Evolutionary conservation across 1,140 invertebrate genomes (phyloP), one percentile per base, ranked within the genome.

Genomic region (Drosophila nikananu): DNA sequence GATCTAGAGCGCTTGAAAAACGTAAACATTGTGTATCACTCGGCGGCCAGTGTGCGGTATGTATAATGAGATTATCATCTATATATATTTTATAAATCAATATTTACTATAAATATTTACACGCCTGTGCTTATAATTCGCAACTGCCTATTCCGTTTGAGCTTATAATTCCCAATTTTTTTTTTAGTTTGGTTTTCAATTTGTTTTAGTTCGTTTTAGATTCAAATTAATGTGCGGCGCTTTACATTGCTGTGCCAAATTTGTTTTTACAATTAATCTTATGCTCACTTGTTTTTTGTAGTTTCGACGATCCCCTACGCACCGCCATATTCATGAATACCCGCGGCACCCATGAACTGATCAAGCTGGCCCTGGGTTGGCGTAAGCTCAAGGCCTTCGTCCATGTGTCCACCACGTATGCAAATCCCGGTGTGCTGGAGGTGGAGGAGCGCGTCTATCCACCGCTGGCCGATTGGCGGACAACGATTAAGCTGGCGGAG

Each of bases 1-100:
- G 89, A 92, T 61, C 12, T 90, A 27, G 48, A 57, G 13, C 75
- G 68, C 3, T 80, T 94, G 0, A 94, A 96, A 4, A 95, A 96
- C 82, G 96, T 99, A 0, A 96, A 96, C 4, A 94, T 99, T 15
- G 95, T 99, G 8, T 99, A 98, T 93, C 98, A 99, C 90, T 96
- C 96, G 2, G 99, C 98, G 2, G 98, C 99, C 1, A 99, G 97
- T 64, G 96, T 99, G n/a, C 79, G 92, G 86, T 92, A 64, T 10
- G 84, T 70, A 10, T 3, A 21, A 35, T 4, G 1, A 4, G 0
- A 25, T 37, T 23, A 51, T 62, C 15, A 30, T 8, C 6, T 15
- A 27, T 7, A 8, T 17, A 12, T 44, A 17, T 30, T 42, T 54
- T 15, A 17, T 49, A 25, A 49, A 19, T 44, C 17, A 41, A 41